These are phyloP conservation scores for Drosophila orena DNA, from an alignment of 1,140 invertebrate genomes.

Conservation along the genomic window DNA sequence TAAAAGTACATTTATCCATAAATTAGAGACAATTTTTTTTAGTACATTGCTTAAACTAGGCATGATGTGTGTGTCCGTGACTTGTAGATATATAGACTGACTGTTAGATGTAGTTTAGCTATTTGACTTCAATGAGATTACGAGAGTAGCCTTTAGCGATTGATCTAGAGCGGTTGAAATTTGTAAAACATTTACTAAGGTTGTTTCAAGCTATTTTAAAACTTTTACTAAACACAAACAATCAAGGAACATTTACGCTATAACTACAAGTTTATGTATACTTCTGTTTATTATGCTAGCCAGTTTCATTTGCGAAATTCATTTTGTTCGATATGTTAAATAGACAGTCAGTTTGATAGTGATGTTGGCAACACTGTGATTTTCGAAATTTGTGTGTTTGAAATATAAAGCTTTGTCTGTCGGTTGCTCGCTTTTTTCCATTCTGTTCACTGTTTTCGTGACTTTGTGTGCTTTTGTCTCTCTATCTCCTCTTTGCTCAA, in stretches of 20 bases:
- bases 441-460: conserved; percentile 15
- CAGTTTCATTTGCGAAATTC: no score
- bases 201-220: background rate
- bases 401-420: conserved; percentile 31
- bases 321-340: no score
- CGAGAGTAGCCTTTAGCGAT: background rate
- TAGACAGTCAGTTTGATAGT: background rate
- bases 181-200: background rate
- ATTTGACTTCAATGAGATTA: background rate
- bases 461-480: conserved; percentile 21
- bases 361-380: conserved; percentile 6
- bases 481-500: conserved; percentile 61
- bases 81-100: background rate
- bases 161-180: background rate
- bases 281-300: no score
- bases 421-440: conserved; percentile 32
- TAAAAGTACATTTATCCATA: no score
- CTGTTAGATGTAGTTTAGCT: background rate
- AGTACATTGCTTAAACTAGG: background rate
- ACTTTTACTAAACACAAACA: no score
- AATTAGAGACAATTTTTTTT: background rate
- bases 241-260: no score
- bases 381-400: conserved; percentile 16
- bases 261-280: no score
- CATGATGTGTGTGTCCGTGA: background rate